Evolutionary conservation across 2,113 vertebrate species (phyloP).

Genomic region (Sterna hirundo): DNA sequence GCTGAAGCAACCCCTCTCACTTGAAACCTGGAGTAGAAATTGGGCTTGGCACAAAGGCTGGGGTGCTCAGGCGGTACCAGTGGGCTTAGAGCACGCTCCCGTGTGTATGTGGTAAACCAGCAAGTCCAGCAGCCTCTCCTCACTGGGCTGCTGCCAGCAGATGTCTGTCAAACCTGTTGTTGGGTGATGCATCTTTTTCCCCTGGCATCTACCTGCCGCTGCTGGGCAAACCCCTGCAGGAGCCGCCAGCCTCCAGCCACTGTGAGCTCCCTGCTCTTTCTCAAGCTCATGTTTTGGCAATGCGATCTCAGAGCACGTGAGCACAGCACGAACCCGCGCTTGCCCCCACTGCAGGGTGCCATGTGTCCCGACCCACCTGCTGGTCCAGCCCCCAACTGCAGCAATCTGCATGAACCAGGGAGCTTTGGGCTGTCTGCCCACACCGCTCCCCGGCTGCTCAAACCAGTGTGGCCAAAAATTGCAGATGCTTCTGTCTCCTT

Average conservation of each 20-base stretch:
- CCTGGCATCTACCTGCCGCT: not conserved
- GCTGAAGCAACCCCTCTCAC: not conserved
- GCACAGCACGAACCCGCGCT: not conserved
- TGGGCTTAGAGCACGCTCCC: not conserved
- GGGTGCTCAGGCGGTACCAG: not conserved
- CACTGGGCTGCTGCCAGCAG: not conserved
- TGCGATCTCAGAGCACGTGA: not conserved
- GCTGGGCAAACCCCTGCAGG: not conserved
- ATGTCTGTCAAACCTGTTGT: not conserved
- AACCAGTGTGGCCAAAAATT: not conserved
- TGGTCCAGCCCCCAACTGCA: not conserved
- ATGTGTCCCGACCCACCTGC: not conserved
- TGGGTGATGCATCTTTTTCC: not conserved
- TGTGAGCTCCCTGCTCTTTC: not conserved
- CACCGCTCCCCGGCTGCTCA: not conserved
- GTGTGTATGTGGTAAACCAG: not conserved
- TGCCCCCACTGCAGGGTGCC: too few species aligned
- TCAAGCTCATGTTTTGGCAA: not conserved
- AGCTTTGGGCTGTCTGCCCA: not conserved
- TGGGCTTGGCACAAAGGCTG: accelerated
- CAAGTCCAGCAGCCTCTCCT: not conserved
- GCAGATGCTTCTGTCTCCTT: not conserved
- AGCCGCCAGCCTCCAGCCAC: not conserved
- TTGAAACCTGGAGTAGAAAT: not conserved
- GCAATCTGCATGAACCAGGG: not conserved